Evolutionary conservation across 1,140 invertebrate species (phyloP), one percentile per base, ranked within the genome.

Genomic region (Drosophila ironensis): DNA sequence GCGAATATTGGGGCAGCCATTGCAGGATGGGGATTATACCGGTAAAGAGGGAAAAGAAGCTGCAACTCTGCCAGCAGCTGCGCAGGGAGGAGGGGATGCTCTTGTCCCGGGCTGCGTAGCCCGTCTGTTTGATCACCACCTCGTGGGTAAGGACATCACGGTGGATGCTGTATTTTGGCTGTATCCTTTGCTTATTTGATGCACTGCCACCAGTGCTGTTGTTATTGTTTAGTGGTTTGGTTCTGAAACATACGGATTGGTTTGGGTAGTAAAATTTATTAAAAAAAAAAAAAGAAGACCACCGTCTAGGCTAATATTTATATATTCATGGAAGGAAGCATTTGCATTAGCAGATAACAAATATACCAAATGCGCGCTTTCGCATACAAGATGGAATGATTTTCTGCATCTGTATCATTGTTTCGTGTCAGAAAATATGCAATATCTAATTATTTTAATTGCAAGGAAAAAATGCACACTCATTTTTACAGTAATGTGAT

Each of bases 1-100:
- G 91, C 42, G 92, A 92, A 90, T 97, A 97, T 40, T 92, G 91
- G 25, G 92, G 93, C 11, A 97, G 78, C 95, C 95, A 96, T 73
- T 91, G 87, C 4, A 93, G 57, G 0, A 93, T 92, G 2, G 95
- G 95, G 33, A 96, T 72, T 1, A 88, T 35, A 47, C 84, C 87
- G 4, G 73, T 75, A 24, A 90, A 87, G 5, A 89, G 63, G 0
- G 75, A 54, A n/a, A 89, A 52, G 40, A 88, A 89, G 30, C 48
- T 87, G 59, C 81, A 89, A 24, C 70, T 68, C 0, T 51, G 33
- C 72, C 82, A 89, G 44, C 69, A 90, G 28, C 54, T 71, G 5
- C 60, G 60, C 28, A 89, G 16, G 2, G 72, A 78, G 9, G 71
- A 87, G 4, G 77, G 88, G 25, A 89, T 88, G 44, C 88, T 89